Evolutionary conservation across 2,888 invertebrate genomes (phyloP), one percentile per base, ranked within the genome.

Genomic region (Drosophila testacea): DNA sequence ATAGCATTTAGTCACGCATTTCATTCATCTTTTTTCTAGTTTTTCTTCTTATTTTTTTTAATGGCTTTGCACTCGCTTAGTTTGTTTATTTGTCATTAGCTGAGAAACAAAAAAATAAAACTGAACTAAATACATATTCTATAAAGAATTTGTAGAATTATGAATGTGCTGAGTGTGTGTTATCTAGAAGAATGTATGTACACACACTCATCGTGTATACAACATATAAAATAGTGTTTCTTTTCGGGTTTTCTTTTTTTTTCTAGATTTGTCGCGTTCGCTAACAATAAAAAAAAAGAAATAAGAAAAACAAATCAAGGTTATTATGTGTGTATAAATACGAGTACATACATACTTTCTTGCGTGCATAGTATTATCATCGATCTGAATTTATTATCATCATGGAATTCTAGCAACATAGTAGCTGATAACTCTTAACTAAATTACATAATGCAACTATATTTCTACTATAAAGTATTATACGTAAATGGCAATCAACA

Each of bases 251-350:
- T 55, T 44, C 34, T 51, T 46, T 42, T 55, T 22, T 36, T 55
- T 59, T 55, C 36, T 69, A 55, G 44, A 62, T 22, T 65, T 60
- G 48, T 46, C 57, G 56, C 47, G 56, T 57, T 46, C 30, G 22
- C 62, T 38, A 44, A 59, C 22, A 42, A 59, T 27, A 52, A 54
- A 39, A 39, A n/a, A 56, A 44, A 34, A n/a, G n/a, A n/a, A n/a
- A 32, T 27, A 10, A 52, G 50, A 68, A 71, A 52, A 69, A 59
- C 64, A 72, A 61, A 70, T 73, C 77, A 81, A 81, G 83, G 80
- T 82, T 76, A 66, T 59, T 78, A 39, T n/a, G 11, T 10, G 34
- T 32, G 27, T 30, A 38, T 28, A 59, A 32, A 61, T 59, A 48
- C 42, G 46, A 46, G 44, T 59, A 70, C 60, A 16, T 16, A 16